A percentile compares a stretch with the other conserved stretches of the same genome.
phyloP scores from a whole-genome alignment of 2,113 vertebrate species.

The Charina bottae region DNA sequence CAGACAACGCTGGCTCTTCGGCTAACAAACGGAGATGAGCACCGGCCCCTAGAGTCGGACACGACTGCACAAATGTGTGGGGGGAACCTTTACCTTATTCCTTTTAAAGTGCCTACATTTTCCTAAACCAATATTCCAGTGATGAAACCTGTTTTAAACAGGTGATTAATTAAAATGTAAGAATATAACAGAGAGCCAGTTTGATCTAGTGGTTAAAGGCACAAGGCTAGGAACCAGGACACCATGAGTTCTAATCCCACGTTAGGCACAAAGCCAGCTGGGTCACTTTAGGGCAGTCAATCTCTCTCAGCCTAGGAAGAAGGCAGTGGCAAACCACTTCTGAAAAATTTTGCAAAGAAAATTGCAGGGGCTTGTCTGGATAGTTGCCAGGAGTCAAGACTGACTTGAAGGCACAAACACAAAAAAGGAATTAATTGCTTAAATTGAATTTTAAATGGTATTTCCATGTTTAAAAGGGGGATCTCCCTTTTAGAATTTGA shows the following conservation, averaged over 20 bases:
- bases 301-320: neutral
- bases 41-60: too few species aligned
- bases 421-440: conserved; percentile 38
- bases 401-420: neutral
- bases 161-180: neutral
- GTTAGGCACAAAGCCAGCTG: neutral
- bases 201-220: neutral
- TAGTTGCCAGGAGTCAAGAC: neutral
- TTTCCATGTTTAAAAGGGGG: neutral
- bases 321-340: neutral
- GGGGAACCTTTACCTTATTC: too few species aligned
- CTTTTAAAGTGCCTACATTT: neutral
- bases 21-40: too few species aligned
- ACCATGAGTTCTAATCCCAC: neutral
- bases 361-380: neutral
- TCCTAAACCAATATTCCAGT: neutral
- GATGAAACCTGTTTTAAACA: too few species aligned
- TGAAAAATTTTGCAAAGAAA: neutral
- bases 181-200: neutral
- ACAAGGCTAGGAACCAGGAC: neutral
- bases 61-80: too few species aligned
- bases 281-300: neutral
- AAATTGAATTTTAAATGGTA: conserved; percentile 34
- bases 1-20: too few species aligned
- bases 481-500: conserved; percentile 19